These are phyloP conservation scores for Drosophila pseudoananassae DNA, from an alignment of 1,140 invertebrate genomes.

Conservation along the genomic window DNA sequence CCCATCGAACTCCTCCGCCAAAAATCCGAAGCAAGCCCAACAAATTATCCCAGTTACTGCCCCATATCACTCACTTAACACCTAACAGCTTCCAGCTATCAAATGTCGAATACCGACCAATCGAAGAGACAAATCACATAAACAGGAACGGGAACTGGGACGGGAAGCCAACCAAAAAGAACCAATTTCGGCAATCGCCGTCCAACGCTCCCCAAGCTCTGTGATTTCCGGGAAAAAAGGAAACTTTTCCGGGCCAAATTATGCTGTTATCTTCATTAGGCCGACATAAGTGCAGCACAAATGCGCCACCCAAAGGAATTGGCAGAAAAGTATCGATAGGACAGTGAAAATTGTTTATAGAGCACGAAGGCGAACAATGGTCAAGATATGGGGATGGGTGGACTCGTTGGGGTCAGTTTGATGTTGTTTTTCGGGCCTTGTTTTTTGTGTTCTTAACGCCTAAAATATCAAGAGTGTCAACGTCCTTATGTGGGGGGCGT, in stretches of 20 bases:
- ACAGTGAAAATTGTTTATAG: slow-evolving; percentile 78
- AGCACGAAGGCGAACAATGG: slow-evolving; percentile 34
- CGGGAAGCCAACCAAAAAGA: slow-evolving; percentile 18
- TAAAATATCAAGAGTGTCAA: slow-evolving; percentile 75
- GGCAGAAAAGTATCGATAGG: slow-evolving; percentile 43
- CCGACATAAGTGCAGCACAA: slow-evolving; percentile 81
- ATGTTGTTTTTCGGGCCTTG: slow-evolving; percentile 25
- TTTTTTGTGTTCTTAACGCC: slow-evolving; percentile 65
- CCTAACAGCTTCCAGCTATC: slow-evolving; percentile 77
- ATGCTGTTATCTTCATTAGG: slow-evolving; percentile 83
- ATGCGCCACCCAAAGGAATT: slow-evolving; percentile 74
- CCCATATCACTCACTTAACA: slow-evolving; percentile 70
- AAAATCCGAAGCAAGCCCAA: slow-evolving; percentile 17
- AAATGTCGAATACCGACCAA: slow-evolving; percentile 14
- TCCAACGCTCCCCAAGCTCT: slow-evolving; percentile 49
- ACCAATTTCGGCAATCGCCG: slow-evolving; percentile 28
- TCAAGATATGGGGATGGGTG: slow-evolving; percentile 12
- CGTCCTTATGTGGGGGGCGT: slow-evolving; percentile 63
- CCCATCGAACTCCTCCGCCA: slow-evolving; percentile 10
- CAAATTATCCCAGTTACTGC: slow-evolving; percentile 55
- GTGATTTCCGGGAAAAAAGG: slow-evolving; percentile 54
- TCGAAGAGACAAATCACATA: slow-evolving; percentile 68
- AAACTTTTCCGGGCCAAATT: slow-evolving; percentile 67
- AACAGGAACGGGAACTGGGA: slow-evolving; percentile 14
- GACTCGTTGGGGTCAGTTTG: slow-evolving; percentile 51